Evolutionary conservation across 2,797 vertebrate genomes (phyloP), one percentile per base, ranked within the genome.

Genomic region (Galago senegalensis): DNA sequence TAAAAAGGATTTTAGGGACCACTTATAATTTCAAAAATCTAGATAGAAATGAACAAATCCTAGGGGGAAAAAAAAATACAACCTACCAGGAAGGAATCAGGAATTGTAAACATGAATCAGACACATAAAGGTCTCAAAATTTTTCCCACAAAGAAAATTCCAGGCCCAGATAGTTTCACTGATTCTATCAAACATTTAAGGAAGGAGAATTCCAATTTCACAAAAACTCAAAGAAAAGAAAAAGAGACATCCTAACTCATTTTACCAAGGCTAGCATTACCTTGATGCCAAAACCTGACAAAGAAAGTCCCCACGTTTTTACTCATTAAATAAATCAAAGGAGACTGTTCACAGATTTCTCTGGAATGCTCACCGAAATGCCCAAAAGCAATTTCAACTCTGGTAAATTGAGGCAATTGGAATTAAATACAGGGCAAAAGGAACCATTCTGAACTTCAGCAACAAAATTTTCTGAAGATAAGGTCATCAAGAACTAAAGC

Each of bases 391-490:
- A 95, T 87, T 89, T 81, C 69, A 49, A 95, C 91, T 77, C 89
- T 96, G 89, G 43, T 73, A 89, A 77, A 87, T 63, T 77, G 79
- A 86, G 76, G 76, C 60, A 90, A 92, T 93, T 21, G 70, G 81
- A 88, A 87, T 37, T 93, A 96, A 95, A 96, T 95, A 94, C 31
- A 87, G 58, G 63, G 90, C 79, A 96, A 97, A 94, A 94, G 49
- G 43, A 97, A 94, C 53, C 56, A 93, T 84, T 89, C 70, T n/a
- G 20, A 91, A 96, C 43, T 89, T 95, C 77, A 94, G 89, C 81
- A 94, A 89, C 83, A 93, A 91, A 49, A 93, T 92, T 93, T 95
- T 95, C 92, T 77, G 58, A 97, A 83, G 77, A 92, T 95, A 90
- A 95, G 65, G 70, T 97, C 96, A 97, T 56, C 60, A 83, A 72